Evolutionary conservation across 2,888 invertebrate genomes (phyloP).

Genomic region (Gymnosoma rotundatum): DNA sequence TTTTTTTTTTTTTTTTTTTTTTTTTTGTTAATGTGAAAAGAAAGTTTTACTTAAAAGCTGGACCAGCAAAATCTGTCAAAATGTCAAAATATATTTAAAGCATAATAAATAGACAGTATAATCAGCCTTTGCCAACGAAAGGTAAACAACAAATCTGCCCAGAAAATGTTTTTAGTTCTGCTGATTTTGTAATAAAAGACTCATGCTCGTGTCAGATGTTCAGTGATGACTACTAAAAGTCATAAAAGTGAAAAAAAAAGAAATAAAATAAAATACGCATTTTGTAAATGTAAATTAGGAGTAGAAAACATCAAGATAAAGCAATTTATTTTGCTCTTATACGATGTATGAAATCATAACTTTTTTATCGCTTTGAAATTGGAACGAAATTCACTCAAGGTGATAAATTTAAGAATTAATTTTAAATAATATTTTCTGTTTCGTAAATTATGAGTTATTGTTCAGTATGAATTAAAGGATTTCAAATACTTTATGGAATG

Average conservation of each 20-base stretch:
- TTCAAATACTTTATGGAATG: too few relatives aligned
- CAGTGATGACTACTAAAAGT: slow-evolving; percentile 23
- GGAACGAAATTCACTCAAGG: slow-evolving; percentile 6
- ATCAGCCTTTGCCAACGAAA: slow-evolving; percentile 36
- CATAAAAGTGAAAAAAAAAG: too few relatives aligned
- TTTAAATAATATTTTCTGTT: not conserved
- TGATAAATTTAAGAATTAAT: not conserved
- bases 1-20: not conserved
- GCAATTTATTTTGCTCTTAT: slow-evolving; percentile 24
- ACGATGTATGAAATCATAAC: slow-evolving; percentile 12
- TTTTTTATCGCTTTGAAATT: not conserved
- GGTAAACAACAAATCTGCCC: not conserved
- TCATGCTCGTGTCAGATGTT: slow-evolving; percentile 18
- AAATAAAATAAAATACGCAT: slow-evolving; percentile 8
- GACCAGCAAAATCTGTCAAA: slow-evolving; percentile 68
- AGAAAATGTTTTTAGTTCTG: slow-evolving; percentile 37
- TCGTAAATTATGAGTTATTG: not conserved
- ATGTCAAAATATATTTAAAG: slow-evolving; percentile 67
- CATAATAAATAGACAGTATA: slow-evolving; percentile 62
- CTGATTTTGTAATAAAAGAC: slow-evolving; percentile 12
- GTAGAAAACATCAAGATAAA: slow-evolving; percentile 8
- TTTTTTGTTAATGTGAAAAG: slow-evolving; percentile 41
- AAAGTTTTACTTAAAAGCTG: slow-evolving; percentile 55
- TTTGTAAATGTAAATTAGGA: slow-evolving; percentile 23
- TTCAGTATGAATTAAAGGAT: too few relatives aligned